Conservation (phyloP, 35 echinoderm and acorn worm species). For the Heliocidaris erythrogramma region DNA sequence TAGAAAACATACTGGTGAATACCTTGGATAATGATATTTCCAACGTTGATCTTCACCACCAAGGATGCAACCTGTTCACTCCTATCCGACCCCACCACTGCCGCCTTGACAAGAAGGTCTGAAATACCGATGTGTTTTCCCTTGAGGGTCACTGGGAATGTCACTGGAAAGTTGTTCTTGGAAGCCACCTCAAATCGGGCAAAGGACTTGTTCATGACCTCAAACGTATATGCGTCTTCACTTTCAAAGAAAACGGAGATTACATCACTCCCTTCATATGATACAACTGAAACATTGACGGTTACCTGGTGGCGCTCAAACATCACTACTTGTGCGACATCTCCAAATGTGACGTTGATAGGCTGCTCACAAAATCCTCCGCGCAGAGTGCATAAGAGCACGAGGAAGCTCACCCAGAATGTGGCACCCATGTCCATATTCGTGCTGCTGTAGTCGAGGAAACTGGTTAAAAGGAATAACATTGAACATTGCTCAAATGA, state of each 20-base stretch:
- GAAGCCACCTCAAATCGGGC: not conserved
- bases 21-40: not conserved
- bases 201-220: not conserved
- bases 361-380: too few relatives aligned
- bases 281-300: not conserved
- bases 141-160: not conserved
- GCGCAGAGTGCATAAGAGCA: too few relatives aligned
- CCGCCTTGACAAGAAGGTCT: not conserved
- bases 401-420: too few relatives aligned
- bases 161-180: not conserved
- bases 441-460: too few relatives aligned
- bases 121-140: slow-evolving; percentile 3
- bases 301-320: not conserved
- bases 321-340: not conserved
- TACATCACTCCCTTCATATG: not conserved
- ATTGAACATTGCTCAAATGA: too few relatives aligned
- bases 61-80: not conserved
- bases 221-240: not conserved
- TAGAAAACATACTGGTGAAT: not conserved
- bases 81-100: not conserved
- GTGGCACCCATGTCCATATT: too few relatives aligned
- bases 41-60: not conserved
- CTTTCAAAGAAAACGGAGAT: not conserved
- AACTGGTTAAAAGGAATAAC: too few relatives aligned
- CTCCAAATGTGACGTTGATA: too few relatives aligned